A percentile compares a stretch with the other conserved stretches of the same genome.
phyloP scores from a whole-genome alignment of 2,797 vertebrate genomes.

The Etheostoma perlongum region DNA sequence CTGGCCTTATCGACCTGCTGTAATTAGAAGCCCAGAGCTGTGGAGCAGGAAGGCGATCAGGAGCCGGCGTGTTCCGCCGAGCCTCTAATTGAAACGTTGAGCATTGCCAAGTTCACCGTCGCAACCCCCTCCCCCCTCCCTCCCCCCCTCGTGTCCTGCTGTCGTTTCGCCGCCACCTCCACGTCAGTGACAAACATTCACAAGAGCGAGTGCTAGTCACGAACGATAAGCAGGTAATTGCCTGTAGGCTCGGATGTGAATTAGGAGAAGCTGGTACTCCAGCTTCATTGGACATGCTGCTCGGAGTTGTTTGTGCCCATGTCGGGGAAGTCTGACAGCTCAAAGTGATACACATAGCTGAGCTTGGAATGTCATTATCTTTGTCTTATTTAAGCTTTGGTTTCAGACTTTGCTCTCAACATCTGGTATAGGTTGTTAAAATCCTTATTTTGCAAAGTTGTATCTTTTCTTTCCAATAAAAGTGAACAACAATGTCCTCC shows the following conservation, averaged over 20 bases:
- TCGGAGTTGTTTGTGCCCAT: constrained; percentile 64
- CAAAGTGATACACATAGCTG: constrained; percentile 37
- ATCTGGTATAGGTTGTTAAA: constrained; percentile 2
- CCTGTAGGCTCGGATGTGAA: constrained; percentile 69
- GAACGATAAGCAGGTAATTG: constrained; percentile 80
- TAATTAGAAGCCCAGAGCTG: constrained; percentile 71
- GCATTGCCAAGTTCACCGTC: constrained; percentile 51
- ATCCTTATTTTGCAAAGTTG: constrained; percentile 4
- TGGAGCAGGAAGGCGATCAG: constrained; percentile 65
- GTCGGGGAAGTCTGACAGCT: constrained; percentile 41
- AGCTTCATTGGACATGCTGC: constrained; percentile 63
- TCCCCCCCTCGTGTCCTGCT: constrained; percentile 33
- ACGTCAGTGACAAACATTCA: constrained; percentile 71
- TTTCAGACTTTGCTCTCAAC: constrained; percentile 25
- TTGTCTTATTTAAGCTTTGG: constrained; percentile 53
- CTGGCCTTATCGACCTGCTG: constrained; percentile 66
- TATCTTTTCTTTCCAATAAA: constrained; percentile 11
- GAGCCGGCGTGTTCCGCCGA: constrained; percentile 65
- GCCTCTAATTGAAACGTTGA: constrained; percentile 79
- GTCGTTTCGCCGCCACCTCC: constrained; percentile 53
- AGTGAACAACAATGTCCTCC: constrained; percentile 10
- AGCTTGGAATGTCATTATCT: constrained; percentile 37
- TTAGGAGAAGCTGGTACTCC: constrained; percentile 62
- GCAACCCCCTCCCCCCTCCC: neutral
- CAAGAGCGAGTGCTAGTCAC: constrained; percentile 64